These are phyloP conservation scores for Otolemur garnettii DNA, from an alignment of 2,113 vertebrate genomes.

Conservation along the genomic window DNA sequence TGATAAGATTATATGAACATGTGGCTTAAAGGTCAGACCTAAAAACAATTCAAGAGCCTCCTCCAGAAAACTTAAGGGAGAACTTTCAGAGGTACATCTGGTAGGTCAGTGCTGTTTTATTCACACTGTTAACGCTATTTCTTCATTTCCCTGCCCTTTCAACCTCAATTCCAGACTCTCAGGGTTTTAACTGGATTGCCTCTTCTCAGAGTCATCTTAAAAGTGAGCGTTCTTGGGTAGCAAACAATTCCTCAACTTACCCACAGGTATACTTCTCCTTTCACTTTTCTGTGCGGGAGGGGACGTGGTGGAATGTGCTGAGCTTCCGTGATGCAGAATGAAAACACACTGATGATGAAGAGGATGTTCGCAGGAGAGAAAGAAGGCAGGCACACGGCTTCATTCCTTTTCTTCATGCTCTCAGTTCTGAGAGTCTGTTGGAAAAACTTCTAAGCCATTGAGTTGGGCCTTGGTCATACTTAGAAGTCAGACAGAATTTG, in stretches of 20 bases:
- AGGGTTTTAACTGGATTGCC: neutral
- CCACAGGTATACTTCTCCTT: neutral
- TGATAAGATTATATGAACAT: neutral
- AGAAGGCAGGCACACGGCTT: neutral
- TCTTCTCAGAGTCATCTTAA: neutral
- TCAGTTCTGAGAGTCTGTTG: neutral
- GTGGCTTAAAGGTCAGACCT: neutral
- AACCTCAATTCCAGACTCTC: neutral
- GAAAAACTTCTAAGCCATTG: neutral
- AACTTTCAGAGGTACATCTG: conserved; percentile 57
- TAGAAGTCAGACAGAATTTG: neutral
- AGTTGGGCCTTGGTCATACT: neutral
- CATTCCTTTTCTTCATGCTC: neutral
- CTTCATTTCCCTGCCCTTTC: neutral
- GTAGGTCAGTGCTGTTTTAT: neutral
- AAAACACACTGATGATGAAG: neutral
- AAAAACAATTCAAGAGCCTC: neutral
- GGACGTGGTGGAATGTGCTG: neutral
- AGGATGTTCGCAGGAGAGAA: conserved; percentile 16
- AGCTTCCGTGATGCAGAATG: neutral
- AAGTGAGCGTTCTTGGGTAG: neutral
- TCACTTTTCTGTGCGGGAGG: neutral
- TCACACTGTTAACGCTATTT: neutral
- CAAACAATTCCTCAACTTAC: neutral
- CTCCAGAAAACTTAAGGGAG: conserved; percentile 42